Conservation (phyloP, 2,797 vertebrate genomes). For the Xenentodon cancila region DNA sequence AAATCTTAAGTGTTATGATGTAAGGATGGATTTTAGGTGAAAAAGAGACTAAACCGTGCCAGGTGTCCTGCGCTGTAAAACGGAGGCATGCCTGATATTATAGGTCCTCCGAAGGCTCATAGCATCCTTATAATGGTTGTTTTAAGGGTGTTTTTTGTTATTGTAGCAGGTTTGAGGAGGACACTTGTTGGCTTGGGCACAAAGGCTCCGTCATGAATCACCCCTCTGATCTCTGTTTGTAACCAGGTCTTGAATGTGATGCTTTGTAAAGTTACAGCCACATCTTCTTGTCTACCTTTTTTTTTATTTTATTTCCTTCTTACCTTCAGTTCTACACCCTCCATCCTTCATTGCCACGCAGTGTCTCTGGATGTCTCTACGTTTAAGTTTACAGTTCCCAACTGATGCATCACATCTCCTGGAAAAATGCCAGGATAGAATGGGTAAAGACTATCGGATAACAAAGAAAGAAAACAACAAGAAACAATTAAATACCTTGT, state of each 20-base stretch:
- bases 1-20: not conserved
- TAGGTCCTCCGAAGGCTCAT: constrained; percentile 32
- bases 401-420: constrained; percentile 2
- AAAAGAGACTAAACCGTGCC: constrained; percentile 27
- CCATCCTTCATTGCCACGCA: constrained; percentile 1
- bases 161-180: constrained; percentile 43
- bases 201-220: constrained; percentile 57
- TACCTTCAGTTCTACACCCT: constrained; percentile 22
- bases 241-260: constrained; percentile 39
- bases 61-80: constrained; percentile 50
- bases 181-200: constrained; percentile 58
- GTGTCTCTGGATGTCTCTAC: constrained; percentile 4
- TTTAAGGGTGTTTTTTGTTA: constrained; percentile 54
- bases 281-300: constrained; percentile 27
- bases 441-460: not conserved
- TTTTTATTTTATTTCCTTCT: constrained; percentile 11
- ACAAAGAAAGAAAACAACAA: not conserved
- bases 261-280: constrained; percentile 1
- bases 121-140: constrained; percentile 48
- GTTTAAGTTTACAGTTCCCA: constrained; percentile 16
- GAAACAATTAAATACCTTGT: no score
- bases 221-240: constrained; percentile 46
- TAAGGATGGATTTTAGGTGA: constrained; percentile 11
- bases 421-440: no score
- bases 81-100: constrained; percentile 42